A percentile compares a stretch with the other conserved stretches of the same genome.
phyloP scores from a whole-genome alignment of 2,113 vertebrate genomes.

The Xenopus tropicalis region UCB_Xtro_10.0 CM004448.2:83921001-83921500 shows the following conservation, averaged over 20 bases:
- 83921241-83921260: conserved; percentile 20
- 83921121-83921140: conserved; percentile 38
- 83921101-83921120: conserved; percentile 20
- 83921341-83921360: no score
- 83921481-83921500: no score
- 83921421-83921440: no score
- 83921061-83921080: no score
- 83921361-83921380: no score
- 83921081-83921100: background rate
- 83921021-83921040: no score
- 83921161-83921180: conserved; percentile 24
- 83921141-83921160: conserved; percentile 28
- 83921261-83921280: conserved; percentile 10
- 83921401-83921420: no score
- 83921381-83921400: no score
- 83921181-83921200: conserved; percentile 20
- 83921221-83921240: conserved; percentile 41
- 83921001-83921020: no score
- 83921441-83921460: no score
- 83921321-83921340: background rate
- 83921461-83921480: no score
- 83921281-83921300: background rate
- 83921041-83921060: no score
- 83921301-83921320: background rate
- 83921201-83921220: conserved; percentile 9